Base-by-base conservation (phyloP, 2,113 vertebrate species). In the Heterocephalus glaber region DNA sequence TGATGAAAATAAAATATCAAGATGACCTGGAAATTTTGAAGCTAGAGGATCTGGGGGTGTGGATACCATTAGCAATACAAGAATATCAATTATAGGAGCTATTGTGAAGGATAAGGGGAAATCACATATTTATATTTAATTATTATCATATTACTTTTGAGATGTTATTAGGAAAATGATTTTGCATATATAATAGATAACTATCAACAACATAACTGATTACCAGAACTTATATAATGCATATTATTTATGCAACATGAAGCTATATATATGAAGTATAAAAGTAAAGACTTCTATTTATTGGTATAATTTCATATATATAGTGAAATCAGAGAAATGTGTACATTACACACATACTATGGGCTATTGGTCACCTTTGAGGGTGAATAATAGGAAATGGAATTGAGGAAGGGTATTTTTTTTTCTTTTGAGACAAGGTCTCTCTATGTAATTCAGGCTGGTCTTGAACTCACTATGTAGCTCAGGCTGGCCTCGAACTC, bases 101-200 rank as follows among this genome's bases (percentile, higher is more conserved):
- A 63, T 22, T 76, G 30, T 70, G 19, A 90, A 76, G 41, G 41
- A 11, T 86, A 52, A 80, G 22, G 28, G 3, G 20, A 95, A 82
- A 92, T 56, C 77, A 61, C 66, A 70, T 38, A 70, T 70, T 10
- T 2, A 88, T 60, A 49, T 65, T 72, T 65, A 89, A 86, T 87
- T 92, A 90, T 74, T 58, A 58, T 17, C 17, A 83, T 68, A 58
- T 4, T 91, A 30, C 85, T 85, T 97, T 95, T 86, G 58, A 68
- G 65, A 61, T 35, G 2, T 72, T 92, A 86, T 89, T 66, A 72
- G 84, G 93, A 93, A 19, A 80, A 35, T 86, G 13, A 6, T 83
- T 94, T 68, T 65, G n/a, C n/a, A n/a, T n/a, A n/a, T n/a, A 61
- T 95, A 86, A 38, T 54, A 52, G 10, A 58, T 81, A 81, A 90